These are phyloP conservation scores for Morbakka virulenta DNA, from an alignment of 30 jellyfish, hydroid and myxozoan species.

Conservation along the genomic window DNA sequence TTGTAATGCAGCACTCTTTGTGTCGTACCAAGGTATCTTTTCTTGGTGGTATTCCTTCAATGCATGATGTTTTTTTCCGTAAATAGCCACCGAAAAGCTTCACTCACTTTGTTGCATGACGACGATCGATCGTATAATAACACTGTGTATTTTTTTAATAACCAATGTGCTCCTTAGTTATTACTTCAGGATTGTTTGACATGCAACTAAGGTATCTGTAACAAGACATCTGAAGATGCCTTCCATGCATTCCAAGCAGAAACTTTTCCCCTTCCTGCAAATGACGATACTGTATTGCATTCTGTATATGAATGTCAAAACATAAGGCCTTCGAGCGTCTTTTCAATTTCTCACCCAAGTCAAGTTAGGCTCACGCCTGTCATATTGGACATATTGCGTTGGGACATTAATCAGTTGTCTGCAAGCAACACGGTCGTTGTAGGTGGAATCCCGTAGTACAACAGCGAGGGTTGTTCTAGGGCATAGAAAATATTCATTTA, in stretches of 20 bases:
- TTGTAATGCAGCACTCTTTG: constrained; percentile 25
- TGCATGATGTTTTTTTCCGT: constrained; percentile 16
- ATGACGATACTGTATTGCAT: constrained; percentile 47
- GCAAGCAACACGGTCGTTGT: too few relatives aligned
- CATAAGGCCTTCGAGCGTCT: constrained; percentile 19
- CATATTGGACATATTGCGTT: too few relatives aligned
- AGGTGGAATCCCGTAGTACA: too few relatives aligned
- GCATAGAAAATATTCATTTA: too few relatives aligned
- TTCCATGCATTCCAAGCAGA: constrained; percentile 59
- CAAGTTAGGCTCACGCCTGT: too few relatives aligned
- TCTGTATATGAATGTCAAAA: constrained; percentile 39
- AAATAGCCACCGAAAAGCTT: constrained; percentile 38
- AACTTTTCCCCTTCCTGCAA: constrained; percentile 36
- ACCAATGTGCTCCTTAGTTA: constrained; percentile 15
- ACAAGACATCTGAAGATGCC: constrained; percentile 31
- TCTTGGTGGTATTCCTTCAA: constrained; percentile 60
- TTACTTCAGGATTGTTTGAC: constrained; percentile 9
- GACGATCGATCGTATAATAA: constrained; percentile 42
- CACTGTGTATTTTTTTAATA: constrained; percentile 35
- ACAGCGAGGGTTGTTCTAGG: too few relatives aligned
- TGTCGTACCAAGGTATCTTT: constrained; percentile 49
- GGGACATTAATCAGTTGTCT: too few relatives aligned
- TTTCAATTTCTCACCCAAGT: too few relatives aligned
- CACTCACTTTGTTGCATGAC: constrained; percentile 18
- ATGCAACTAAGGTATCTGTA: too few relatives aligned